Conservation (phyloP, 2,113 vertebrate species). For the sheep (Ovis aries) region ARS-UI_Ramb_v3.0 NC_056061.1:16449001-16449500, state of each 20-base stretch:
- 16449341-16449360: neutral
- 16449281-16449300: neutral
- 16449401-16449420: neutral
- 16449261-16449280: neutral
- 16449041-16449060: neutral
- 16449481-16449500: neutral
- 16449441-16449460: neutral
- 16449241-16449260: neutral
- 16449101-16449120: neutral
- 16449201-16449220: neutral
- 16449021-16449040: neutral
- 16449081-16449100: neutral
- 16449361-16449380: neutral
- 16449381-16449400: neutral
- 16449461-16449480: neutral
- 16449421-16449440: neutral
- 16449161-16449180: neutral
- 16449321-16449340: neutral
- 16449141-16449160: neutral
- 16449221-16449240: neutral
- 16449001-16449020: neutral
- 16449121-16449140: neutral
- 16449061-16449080: constrained; percentile 10
- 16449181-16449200: neutral
- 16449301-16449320: accelerated